Conservation (phyloP, 2,797 vertebrate species). For the Perodicticus potto region DNA sequence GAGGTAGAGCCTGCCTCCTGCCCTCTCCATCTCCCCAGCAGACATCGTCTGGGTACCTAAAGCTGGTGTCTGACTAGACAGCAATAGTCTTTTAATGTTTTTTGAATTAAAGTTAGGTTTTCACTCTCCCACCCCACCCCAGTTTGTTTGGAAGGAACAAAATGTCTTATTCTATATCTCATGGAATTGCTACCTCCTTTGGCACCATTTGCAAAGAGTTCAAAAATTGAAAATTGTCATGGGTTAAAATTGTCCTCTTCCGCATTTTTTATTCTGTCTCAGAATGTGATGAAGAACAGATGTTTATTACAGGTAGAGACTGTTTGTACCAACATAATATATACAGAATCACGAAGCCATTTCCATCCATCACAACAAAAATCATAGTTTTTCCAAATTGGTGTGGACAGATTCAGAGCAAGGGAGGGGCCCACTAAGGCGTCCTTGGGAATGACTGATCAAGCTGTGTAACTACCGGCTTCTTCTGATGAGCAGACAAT, state of each 20-base stretch:
- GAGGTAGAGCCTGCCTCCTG: not conserved
- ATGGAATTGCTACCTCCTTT: slow-evolving; percentile 6
- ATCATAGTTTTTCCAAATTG: not conserved
- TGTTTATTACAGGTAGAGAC: slow-evolving; percentile 37
- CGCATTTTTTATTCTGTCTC: slow-evolving; percentile 38
- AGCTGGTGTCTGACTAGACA: no score
- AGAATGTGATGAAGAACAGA: slow-evolving; percentile 39
- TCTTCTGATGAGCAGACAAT: not conserved
- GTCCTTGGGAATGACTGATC: not conserved
- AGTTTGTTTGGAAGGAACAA: slow-evolving; percentile 52
- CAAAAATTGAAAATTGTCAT: slow-evolving; percentile 54
- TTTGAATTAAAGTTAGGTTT: not conserved
- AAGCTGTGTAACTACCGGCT: not conserved
- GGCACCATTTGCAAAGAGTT: slow-evolving; percentile 15
- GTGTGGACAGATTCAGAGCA: not conserved
- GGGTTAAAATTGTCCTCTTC: slow-evolving; percentile 30
- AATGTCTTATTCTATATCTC: not conserved
- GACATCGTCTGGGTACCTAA: fast-evolving
- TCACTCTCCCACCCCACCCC: not conserved
- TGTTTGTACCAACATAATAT: not conserved
- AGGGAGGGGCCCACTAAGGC: not conserved
- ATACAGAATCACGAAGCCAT: not conserved
- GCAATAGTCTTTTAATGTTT: not conserved
- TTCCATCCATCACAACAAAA: slow-evolving; percentile 15
- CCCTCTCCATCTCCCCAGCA: fast-evolving